Percentiles rank a stretch among this genome's conserved stretches.
phyloP scores from a whole-genome alignment of 2,888 invertebrate species.

The Adineta ricciae region DNA sequence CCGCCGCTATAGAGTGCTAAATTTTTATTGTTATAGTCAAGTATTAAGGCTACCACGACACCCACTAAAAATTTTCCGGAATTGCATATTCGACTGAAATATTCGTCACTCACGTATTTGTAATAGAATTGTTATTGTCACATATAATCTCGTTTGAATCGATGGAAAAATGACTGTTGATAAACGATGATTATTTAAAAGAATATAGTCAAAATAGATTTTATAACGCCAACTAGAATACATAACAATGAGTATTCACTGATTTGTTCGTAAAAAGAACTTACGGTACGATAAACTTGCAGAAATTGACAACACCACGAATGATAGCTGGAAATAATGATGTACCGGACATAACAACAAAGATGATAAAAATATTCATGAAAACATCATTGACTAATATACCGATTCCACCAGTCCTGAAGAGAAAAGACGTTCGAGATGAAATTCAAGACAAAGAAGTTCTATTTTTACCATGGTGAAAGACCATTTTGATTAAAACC shows the following conservation, averaged over 20 bases:
- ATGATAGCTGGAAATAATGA: slow-evolving; percentile 19
- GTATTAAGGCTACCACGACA: background rate
- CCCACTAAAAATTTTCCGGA: background rate
- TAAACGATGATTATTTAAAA: slow-evolving; percentile 15
- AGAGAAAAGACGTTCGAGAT: background rate
- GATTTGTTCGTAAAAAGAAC: background rate
- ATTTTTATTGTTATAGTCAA: background rate
- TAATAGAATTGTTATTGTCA: slow-evolving; percentile 8
- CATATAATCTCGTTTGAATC: background rate
- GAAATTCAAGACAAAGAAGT: background rate
- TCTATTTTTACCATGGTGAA: background rate
- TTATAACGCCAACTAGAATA: slow-evolving; percentile 6
- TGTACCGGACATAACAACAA: background rate
- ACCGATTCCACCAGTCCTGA: background rate
- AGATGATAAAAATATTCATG: background rate
- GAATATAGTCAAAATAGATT: slow-evolving; percentile 5
- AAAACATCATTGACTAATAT: background rate
- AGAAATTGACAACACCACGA: background rate
- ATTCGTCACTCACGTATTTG: background rate
- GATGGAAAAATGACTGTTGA: slow-evolving; percentile 10
- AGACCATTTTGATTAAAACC: slow-evolving; percentile 18
- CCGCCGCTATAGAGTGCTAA: background rate
- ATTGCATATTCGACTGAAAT: background rate
- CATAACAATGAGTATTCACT: background rate
- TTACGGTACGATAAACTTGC: background rate